A percentile compares a stretch with the other conserved stretches of the same genome.
Conservation (phyloP, 2,888 invertebrate genomes). For the Trilocha varians region DNA sequence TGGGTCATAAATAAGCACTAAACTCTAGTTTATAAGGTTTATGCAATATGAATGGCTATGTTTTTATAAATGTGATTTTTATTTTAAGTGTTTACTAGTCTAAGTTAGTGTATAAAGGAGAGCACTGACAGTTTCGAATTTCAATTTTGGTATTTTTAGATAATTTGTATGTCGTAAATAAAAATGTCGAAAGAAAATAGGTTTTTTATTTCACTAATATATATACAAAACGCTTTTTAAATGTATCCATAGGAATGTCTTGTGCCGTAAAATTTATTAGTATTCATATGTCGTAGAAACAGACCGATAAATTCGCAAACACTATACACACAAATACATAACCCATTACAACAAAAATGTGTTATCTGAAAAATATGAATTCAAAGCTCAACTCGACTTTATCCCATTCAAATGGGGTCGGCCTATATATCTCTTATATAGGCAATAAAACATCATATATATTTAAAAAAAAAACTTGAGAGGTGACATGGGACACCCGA, state of each 20-base stretch:
- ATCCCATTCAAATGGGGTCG: too few species aligned
- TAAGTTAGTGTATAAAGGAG: slow-evolving; percentile 8
- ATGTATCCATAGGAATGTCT: slow-evolving; percentile 23
- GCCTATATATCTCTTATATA: too few species aligned
- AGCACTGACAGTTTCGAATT: slow-evolving; percentile 48
- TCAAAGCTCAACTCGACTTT: too few species aligned
- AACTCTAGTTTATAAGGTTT: too few species aligned
- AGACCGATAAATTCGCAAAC: not conserved
- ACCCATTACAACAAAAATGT: too few species aligned
- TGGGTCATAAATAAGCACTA: too few species aligned
- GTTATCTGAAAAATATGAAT: too few species aligned
- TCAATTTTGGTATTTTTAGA: slow-evolving; percentile 42
- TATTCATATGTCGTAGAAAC: not conserved
- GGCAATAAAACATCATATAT: too few species aligned
- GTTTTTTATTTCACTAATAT: slow-evolving; percentile 39
- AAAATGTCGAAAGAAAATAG: slow-evolving; percentile 43
- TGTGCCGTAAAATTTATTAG: slow-evolving; percentile 16
- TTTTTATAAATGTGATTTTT: slow-evolving; percentile 20
- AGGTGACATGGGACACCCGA: too few species aligned
- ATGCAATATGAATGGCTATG: slow-evolving; percentile 15
- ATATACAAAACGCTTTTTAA: slow-evolving; percentile 25
- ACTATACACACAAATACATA: not conserved
- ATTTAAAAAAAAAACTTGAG: too few species aligned
- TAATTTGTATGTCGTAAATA: slow-evolving; percentile 33
- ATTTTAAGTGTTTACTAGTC: slow-evolving; percentile 16